Conservation (phyloP, 2,888 invertebrate genomes). For the Drosophila bunnanda region DNA sequence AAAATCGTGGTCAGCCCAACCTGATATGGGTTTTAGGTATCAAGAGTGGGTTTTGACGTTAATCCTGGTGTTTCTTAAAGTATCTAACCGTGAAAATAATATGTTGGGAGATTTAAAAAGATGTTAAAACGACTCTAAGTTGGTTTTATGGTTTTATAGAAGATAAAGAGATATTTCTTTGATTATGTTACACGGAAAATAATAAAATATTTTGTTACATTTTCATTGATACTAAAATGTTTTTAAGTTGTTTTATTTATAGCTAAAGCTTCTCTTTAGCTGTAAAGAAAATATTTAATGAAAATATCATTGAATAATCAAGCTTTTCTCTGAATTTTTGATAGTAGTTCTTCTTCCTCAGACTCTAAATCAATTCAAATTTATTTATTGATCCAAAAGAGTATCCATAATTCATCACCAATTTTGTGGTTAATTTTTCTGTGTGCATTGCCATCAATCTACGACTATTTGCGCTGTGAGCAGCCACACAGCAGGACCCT, state of each 20-base stretch:
- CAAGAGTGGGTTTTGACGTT: neutral
- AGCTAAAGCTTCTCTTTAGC: neutral
- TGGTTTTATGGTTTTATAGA: neutral
- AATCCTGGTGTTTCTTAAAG: neutral
- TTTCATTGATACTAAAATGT: too few species aligned
- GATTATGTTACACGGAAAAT: neutral
- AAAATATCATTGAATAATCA: too few species aligned
- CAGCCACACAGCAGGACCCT: conserved; percentile 46
- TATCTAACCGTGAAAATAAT: neutral
- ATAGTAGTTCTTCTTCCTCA: too few species aligned
- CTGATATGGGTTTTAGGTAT: neutral
- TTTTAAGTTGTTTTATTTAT: neutral
- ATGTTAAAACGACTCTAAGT: neutral
- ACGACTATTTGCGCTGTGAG: conserved; percentile 20
- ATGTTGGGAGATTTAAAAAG: too few species aligned
- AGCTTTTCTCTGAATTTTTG: neutral
- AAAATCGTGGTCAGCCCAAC: neutral
- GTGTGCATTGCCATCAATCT: conserved; percentile 22
- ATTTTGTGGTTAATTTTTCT: conserved; percentile 8
- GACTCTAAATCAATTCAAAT: too few species aligned
- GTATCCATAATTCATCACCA: neutral
- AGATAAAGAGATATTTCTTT: neutral
- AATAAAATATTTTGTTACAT: neutral
- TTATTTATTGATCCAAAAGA: neutral
- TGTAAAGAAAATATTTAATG: too few species aligned